Evolutionary conservation across 2,113 vertebrate genomes (phyloP).

Genomic region (Oxyruncus cristatus): DNA sequence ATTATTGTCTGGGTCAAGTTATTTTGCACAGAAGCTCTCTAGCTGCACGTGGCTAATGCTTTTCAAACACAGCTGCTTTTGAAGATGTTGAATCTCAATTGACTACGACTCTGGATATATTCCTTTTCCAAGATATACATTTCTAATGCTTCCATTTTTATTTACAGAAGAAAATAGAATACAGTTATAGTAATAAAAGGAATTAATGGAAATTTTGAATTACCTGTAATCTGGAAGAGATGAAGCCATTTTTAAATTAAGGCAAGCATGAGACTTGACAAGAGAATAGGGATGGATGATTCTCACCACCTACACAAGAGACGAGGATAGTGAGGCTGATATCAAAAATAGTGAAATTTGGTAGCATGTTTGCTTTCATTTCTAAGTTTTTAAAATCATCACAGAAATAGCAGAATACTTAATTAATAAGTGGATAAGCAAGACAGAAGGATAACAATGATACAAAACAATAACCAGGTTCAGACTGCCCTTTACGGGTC

Average conservation of each 20-base stretch:
- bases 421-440: neutral
- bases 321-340: neutral
- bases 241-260: conserved; percentile 45
- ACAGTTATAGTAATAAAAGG: neutral
- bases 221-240: neutral
- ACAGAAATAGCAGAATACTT: neutral
- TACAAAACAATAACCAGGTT: neutral
- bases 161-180: neutral
- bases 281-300: conserved; percentile 6
- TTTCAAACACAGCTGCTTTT: conserved; percentile 2
- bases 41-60: neutral
- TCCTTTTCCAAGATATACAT: neutral
- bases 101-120: neutral
- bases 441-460: neutral
- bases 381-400: neutral
- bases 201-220: conserved; percentile 20
- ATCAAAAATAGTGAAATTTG: neutral
- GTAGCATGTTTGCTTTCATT: neutral
- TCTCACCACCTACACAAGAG: conserved; percentile 10
- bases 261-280: neutral
- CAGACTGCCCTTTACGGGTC: neutral
- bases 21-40: neutral
- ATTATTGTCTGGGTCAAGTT: neutral
- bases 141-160: neutral
- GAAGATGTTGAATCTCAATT: neutral